Evolutionary conservation across 2,113 vertebrate genomes (phyloP), one percentile per base, ranked within the genome.

Genomic region (Triplophysa dalaica): DNA sequence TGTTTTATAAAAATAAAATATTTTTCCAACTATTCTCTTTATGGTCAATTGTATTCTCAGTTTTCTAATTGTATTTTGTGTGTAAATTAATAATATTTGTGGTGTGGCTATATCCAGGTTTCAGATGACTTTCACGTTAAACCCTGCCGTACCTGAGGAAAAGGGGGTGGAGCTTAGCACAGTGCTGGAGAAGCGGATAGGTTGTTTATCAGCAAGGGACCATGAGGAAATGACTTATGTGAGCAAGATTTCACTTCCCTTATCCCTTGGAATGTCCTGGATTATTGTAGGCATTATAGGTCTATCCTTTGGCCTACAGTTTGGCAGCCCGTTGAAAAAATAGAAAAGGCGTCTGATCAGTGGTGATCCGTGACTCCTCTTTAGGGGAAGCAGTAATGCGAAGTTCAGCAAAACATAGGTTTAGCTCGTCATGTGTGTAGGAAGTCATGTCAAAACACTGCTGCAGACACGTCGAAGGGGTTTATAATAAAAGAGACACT

Each of bases 201-300:
- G 92, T 3, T 88, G 94, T 82, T 93, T 94, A 1, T 92, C 96
- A 10, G 95, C 89, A 0, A 91, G 84, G 62, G 88, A 94, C 85
- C 93, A 94, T 3, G 91, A 95, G 77, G 97, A 99, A 80, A 89
- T 99, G 93, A 96, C 96, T 70, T 93, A 95, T 4, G 98, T 99
- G 85, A 89, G 97, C 91, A 26, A 72, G 14, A 48, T 33, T 61
- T 62, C 10, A 52, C 7, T 72, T 26, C 33, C 2, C 69, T 63
- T 66, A 21, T 8, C 68, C 8, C 11, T 11, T 68, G 2, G 13
- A 43, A 2, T 4, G 21, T 17, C 19, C 29, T 41, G 29, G 8
- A 48, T 45, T 4, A 5, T 24, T 75, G 7, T 75, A 22, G 58
- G n/a, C 24, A 8, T 48, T 75, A 19, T 16, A 13, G 11, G 48